A percentile compares a stretch with the other conserved stretches of the same genome.
These are phyloP conservation scores for Patella depressa DNA, from an alignment of 2,888 invertebrate genomes.

Conservation along the genomic window DNA sequence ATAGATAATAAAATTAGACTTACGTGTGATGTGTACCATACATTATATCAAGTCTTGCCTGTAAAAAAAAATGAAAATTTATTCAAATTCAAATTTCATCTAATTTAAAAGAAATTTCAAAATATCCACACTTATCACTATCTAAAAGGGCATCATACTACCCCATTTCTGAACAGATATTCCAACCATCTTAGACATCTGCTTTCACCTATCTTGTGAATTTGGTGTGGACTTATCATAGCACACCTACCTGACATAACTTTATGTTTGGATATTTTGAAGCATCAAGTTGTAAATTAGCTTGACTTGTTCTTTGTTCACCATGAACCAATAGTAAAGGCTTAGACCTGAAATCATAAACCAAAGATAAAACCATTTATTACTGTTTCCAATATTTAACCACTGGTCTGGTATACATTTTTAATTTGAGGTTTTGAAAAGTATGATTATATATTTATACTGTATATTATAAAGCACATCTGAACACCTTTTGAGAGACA, in stretches of 20 bases:
- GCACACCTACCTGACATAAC: constrained; percentile 65
- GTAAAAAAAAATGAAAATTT: constrained; percentile 72
- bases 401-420: too few relatives aligned
- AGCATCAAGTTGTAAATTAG: constrained; percentile 74
- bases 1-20: constrained; percentile 64
- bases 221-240: background rate
- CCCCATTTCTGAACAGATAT: too few relatives aligned
- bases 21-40: constrained; percentile 91
- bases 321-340: constrained; percentile 83
- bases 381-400: too few relatives aligned
- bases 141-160: too few relatives aligned
- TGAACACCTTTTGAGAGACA: background rate
- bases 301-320: constrained; percentile 75
- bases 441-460: too few relatives aligned
- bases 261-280: constrained; percentile 60
- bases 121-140: too few relatives aligned
- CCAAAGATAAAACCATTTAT: background rate
- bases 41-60: constrained; percentile 82
- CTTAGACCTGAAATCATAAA: constrained; percentile 48
- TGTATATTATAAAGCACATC: background rate
- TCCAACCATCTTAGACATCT: too few relatives aligned
- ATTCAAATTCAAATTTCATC: background rate
- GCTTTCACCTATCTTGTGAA: too few relatives aligned
- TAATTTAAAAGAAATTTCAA: background rate
- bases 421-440: too few relatives aligned